These are phyloP conservation scores for fruit fly (Drosophila melanogaster) DNA, from an alignment of 1,140 invertebrate genomes.

Conservation along the genomic window Release_6_plus_ISO1_MT NT_033777.3:5769501-5770000, in stretches of 20 bases:
- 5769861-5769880: constrained; percentile 15
- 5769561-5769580: constrained; percentile 37
- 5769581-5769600: constrained; percentile 34
- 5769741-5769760: constrained; percentile 20
- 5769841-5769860: constrained; percentile 57
- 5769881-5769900: constrained; percentile 22
- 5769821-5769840: constrained; percentile 34
- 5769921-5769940: constrained; percentile 39
- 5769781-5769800: constrained; percentile 18
- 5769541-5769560: constrained; percentile 72
- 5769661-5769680: constrained; percentile 2
- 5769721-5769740: constrained; percentile 21
- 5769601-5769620: constrained; percentile 53
- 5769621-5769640: constrained; percentile 60
- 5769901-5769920: constrained; percentile 35
- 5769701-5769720: too few relatives aligned
- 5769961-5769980: constrained; percentile 21
- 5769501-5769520: constrained; percentile 26
- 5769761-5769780: constrained; percentile 17
- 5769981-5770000: constrained; percentile 13
- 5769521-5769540: constrained; percentile 34
- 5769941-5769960: constrained; percentile 21
- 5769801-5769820: constrained; percentile 19
- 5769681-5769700: too few relatives aligned
- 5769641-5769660: constrained; percentile 33